Evolutionary conservation across 2,888 invertebrate species (phyloP), one percentile per base, ranked within the genome.

Genomic region (Brenthis daphne): DNA sequence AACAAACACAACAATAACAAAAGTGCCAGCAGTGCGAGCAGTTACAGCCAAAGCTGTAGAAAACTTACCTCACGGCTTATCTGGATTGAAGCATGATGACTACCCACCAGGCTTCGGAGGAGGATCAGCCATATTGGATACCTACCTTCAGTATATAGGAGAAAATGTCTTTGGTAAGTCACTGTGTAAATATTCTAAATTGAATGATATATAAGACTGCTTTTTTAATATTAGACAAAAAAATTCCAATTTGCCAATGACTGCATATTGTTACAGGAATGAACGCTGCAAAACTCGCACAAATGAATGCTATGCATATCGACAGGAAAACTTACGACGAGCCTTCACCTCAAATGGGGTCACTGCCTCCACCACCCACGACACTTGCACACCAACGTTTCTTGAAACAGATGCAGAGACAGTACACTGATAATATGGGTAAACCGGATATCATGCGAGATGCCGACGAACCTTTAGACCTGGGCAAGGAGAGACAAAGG

Each of bases 61-160:
- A 79, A 93, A 93, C 58, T 83, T 93, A 57, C 92, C 94, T 6
- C 96, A 95, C 80, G 94, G 94, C 68, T 86, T 95, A 74, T 93
- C 92, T 61, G 86, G 88, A 29, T 94, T 95, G 75, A 95, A 94
- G 77, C 95, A 95, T 73, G 95, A 96, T 71, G 94, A 94, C 57
- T 95, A 96, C 82, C 95, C 95, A 51, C 95, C 95, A 13, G 94
- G 95, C 6, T 94, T 96, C 71, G 94, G 96, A 37, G 94, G 96
- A 64, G 95, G 96, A 57, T 96, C 96, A 5, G 96, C 97, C 3
- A 94, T 98, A 68, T 89, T 98, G 72, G 97, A 98, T 85, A 97
- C 97, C 14, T 98, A 98, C 84, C 94, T 98, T 72, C 97, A 98
- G 85, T 96, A 97, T 80, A 97, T 98, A 80, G 96, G 97, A 2